Base-by-base conservation (phyloP, 1,140 invertebrate genomes). In the Megalonaias nervosa region DNA sequence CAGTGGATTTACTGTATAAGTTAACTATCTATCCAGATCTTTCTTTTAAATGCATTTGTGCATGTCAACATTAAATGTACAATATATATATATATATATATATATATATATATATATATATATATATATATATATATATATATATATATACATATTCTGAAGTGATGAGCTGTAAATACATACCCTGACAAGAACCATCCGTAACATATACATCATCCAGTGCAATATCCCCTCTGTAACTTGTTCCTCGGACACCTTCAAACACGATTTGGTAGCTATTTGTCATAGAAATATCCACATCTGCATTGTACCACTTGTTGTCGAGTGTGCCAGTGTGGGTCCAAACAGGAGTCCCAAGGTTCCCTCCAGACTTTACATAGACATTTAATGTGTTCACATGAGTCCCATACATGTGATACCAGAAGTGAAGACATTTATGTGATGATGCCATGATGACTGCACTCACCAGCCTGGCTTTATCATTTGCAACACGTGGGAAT, bases 371-470 rank as follows among this genome's bases (percentile, higher is more conserved):
- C 71, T 82, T 83, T n/a, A 83, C 64, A 60, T 85, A 86, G 6
- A 89, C 84, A 74, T 85, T 88, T 0, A 89, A 73, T 4, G 81
- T 77, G 12, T 79, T 81, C 14, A 88, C 77, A 72, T 83, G 80
- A 15, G 77, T 78, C 72, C 95, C 95, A 83, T 93, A 95, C 95
- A 96, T 96, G 84, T 95, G 94, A 83, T 92, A 94, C 92, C 93
- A 96, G 87, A 96, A 95, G 14, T 61, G 85, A 55, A 88, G 77
- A 74, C 86, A 87, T 64, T 81, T 80, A 14, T 59, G 62, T 31
- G 62, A 67, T 15, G 71, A 79, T 9, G 61, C 23, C 1, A 64
- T 73, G 56, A 85, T 74, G 16, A 72, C 26, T 14, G 81, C 90
- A 81, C 94, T 94, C 3, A 93, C 89, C 0, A 96, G 92, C 23